Conservation (phyloP, 2,113 vertebrate genomes). For the Peromyscus californicus region DNA sequence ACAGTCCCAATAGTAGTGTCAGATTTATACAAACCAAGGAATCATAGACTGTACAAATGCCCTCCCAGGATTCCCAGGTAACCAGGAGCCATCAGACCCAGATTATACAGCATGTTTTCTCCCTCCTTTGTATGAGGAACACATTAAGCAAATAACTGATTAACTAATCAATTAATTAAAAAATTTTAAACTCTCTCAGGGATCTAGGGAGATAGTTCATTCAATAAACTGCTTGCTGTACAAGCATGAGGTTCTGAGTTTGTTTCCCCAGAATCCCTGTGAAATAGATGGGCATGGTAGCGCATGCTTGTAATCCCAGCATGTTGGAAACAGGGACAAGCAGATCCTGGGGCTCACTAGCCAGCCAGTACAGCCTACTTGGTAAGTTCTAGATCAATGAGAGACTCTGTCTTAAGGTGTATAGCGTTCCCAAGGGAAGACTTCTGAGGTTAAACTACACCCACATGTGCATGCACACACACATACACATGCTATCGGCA, state of each 20-base stretch:
- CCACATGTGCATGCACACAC: not conserved
- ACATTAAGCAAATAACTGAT: not conserved
- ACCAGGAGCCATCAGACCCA: not conserved
- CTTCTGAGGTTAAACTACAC: not conserved
- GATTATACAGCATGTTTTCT: not conserved
- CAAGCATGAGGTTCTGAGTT: not conserved
- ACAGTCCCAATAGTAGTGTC: not conserved
- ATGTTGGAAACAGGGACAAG: not conserved
- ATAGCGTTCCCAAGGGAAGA: not conserved
- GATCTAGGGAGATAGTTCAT: not conserved
- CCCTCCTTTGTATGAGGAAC: not conserved
- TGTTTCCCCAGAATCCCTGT: too few species aligned
- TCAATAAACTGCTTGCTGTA: not conserved
- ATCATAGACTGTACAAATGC: not conserved
- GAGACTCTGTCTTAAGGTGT: not conserved
- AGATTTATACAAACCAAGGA: constrained; percentile 42
- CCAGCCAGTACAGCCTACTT: not conserved
- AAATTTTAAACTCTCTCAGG: too few species aligned
- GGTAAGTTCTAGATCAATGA: too few species aligned
- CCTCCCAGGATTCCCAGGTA: not conserved
- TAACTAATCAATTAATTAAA: not conserved
- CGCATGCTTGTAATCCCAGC: not conserved
- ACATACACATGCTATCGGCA: not conserved
- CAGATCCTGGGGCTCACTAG: not conserved
- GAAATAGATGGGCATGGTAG: not conserved